Conservation (phyloP, 2,888 invertebrate genomes). For the Ethmia dodecea region DNA sequence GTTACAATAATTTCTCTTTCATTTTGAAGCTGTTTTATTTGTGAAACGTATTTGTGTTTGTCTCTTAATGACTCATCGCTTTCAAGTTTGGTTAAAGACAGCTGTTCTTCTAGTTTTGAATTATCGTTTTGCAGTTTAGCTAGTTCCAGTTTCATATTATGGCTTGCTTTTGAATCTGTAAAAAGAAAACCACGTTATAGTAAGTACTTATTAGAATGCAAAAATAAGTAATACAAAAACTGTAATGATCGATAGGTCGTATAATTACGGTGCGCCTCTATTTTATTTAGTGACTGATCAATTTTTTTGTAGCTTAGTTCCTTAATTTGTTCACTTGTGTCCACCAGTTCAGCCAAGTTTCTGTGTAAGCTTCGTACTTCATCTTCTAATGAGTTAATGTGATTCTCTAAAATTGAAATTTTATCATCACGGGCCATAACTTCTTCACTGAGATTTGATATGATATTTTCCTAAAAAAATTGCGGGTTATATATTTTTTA, state of each 20-base stretch:
- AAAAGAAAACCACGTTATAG: conserved; percentile 10
- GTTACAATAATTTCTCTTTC: conserved; percentile 48
- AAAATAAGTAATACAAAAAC: neutral
- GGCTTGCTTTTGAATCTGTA: conserved; percentile 63
- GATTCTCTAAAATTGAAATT: conserved; percentile 56
- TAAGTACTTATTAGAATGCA: neutral
- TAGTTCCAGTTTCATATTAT: conserved; percentile 61
- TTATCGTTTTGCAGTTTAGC: conserved; percentile 48
- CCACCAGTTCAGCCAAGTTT: conserved; percentile 37
- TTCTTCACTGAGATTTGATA: conserved; percentile 41
- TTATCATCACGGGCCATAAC: conserved; percentile 44
- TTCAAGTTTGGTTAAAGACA: conserved; percentile 38
- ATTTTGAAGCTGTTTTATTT: conserved; percentile 40
- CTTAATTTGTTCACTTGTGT: conserved; percentile 48
- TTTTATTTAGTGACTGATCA: conserved; percentile 40
- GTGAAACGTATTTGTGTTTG: conserved; percentile 36
- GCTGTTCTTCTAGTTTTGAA: conserved; percentile 35
- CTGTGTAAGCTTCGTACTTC: conserved; percentile 49
- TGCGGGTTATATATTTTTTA: neutral
- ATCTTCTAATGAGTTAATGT: conserved; percentile 55
- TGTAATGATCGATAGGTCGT: no score
- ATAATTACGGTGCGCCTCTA: conserved; percentile 63
- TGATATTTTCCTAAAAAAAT: conserved; percentile 44
- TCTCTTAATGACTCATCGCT: conserved; percentile 37
- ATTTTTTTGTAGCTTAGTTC: conserved; percentile 37